These are phyloP conservation scores for Lytechinus variegatus DNA, from an alignment of 35 echinoderm and acorn worm genomes.

Conservation along the genomic window DNA sequence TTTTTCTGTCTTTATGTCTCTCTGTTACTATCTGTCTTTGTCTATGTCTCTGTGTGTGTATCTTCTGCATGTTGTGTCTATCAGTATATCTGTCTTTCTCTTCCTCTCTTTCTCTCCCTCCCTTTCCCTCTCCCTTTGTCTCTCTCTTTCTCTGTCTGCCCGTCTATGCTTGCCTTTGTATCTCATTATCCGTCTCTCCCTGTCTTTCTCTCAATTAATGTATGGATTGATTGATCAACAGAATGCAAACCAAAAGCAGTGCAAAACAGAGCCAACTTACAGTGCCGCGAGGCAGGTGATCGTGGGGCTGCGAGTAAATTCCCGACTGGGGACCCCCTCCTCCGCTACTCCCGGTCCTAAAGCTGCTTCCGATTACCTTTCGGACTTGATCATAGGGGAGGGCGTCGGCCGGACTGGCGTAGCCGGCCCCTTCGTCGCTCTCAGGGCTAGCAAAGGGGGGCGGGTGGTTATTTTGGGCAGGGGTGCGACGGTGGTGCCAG, in stretches of 20 bases:
- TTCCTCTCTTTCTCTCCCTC: no score
- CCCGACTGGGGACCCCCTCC: not conserved
- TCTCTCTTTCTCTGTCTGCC: no score
- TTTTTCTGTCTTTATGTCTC: no score
- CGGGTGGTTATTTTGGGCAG: conserved; percentile 11
- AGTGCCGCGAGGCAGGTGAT: conserved; percentile 55
- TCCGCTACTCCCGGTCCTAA: not conserved
- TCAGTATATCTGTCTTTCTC: no score
- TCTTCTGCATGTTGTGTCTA: no score
- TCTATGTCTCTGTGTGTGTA: no score
- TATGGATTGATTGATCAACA: not conserved
- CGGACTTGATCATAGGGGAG: conserved; percentile 26
- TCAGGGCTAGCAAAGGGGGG: conserved; percentile 46
- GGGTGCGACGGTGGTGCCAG: not conserved
- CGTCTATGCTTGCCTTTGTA: no score
- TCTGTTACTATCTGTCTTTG: no score
- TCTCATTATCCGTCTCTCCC: no score
- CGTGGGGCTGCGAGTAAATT: conserved; percentile 60
- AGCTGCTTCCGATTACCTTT: conserved; percentile 9
- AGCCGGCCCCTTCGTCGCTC: conserved; percentile 51
- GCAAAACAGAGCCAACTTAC: conserved; percentile 37
- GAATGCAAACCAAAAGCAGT: not conserved
- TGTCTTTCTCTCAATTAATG: no score
- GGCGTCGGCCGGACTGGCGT: conserved; percentile 60
- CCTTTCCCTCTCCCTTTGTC: no score